Percentiles rank a stretch among this genome's conserved stretches.
Conservation (phyloP, 2,797 vertebrate species). For the Setipinna tenuifilis region DNA sequence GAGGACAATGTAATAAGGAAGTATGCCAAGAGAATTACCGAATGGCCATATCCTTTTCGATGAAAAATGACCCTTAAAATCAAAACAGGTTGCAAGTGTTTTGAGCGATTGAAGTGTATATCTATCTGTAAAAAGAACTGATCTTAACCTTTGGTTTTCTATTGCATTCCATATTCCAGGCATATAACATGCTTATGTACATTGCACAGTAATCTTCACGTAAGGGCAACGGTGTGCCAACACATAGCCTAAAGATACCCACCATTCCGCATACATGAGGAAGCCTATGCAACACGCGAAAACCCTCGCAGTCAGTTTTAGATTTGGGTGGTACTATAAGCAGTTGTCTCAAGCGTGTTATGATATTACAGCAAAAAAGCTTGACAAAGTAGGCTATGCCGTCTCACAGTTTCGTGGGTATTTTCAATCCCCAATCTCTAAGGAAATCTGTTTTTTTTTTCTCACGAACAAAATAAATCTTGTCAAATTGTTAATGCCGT, state of each 20-base stretch:
- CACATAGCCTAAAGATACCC: neutral
- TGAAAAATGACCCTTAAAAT: neutral
- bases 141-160: neutral
- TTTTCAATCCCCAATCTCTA: neutral
- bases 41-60: conserved; percentile 97
- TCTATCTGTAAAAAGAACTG: neutral
- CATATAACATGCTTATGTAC: too few relatives aligned
- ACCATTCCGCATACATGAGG: neutral
- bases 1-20: conserved; percentile 98
- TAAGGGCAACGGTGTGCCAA: neutral
- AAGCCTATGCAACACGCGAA: neutral
- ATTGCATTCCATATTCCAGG: neutral
- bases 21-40: conserved; percentile 97
- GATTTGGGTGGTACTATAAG: neutral
- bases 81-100: neutral
- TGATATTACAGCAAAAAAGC: neutral
- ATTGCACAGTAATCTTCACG: neutral
- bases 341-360: neutral
- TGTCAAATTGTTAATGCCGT: too few relatives aligned
- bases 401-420: neutral
- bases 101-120: neutral
- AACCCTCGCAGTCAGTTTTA: neutral
- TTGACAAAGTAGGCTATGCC: neutral
- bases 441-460: conserved; percentile 21
- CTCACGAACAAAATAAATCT: conserved; percentile 19